Conservation (phyloP, 2,797 vertebrate species). For the Buphagus erythrorhynchus region DNA sequence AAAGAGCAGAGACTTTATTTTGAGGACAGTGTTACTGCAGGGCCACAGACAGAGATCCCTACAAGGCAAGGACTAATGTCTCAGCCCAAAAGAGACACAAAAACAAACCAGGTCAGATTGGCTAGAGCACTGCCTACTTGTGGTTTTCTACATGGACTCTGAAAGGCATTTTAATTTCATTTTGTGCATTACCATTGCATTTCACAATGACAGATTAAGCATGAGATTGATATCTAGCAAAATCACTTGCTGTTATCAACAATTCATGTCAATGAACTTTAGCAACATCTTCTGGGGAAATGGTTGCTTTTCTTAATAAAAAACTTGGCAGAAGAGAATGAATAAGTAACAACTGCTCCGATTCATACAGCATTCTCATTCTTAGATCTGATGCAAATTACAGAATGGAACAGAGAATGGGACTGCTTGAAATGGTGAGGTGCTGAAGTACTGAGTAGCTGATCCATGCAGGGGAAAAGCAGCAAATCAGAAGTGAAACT, state of each 20-base stretch:
- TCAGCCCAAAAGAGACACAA: not conserved
- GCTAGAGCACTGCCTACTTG: not conserved
- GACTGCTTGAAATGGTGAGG: not conserved
- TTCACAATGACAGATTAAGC: not conserved
- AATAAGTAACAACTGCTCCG: not conserved
- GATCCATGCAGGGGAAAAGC: not conserved
- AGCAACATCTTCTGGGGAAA: not conserved
- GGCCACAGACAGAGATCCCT: not conserved
- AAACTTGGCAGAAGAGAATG: not conserved
- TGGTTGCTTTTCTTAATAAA: not conserved
- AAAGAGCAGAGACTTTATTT: not conserved
- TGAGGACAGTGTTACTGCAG: not conserved
- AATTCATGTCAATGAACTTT: not conserved
- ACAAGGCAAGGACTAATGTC: not conserved
- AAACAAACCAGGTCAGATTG: not conserved
- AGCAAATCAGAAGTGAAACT: not conserved
- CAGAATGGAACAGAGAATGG: not conserved
- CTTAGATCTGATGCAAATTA: not conserved
- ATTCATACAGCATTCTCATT: not conserved
- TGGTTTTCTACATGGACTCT: not conserved
- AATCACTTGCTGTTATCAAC: not conserved
- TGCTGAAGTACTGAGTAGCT: not conserved
- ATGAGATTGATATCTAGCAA: not conserved
- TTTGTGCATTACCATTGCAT: not conserved
- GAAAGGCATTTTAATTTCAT: not conserved